phyloP scores from a whole-genome alignment of 2,113 vertebrate genomes.

The Syrrhaptes paradoxus region DNA sequence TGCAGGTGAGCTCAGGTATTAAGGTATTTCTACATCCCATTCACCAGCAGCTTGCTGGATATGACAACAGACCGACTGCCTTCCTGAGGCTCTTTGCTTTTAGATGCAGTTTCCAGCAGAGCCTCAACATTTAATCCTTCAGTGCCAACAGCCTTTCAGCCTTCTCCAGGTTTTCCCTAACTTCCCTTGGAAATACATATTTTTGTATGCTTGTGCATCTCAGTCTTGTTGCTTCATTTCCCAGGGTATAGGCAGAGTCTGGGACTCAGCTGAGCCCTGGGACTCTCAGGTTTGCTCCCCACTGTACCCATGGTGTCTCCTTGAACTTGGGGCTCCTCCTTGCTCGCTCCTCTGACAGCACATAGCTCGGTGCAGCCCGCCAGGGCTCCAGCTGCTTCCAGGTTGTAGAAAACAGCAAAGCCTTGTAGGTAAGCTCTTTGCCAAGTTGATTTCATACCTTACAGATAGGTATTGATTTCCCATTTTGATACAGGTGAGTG shows the following conservation, averaged over 20 bases:
- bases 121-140: neutral
- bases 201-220: neutral
- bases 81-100: neutral
- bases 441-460: neutral
- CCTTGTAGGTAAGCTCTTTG: neutral
- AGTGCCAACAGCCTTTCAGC: neutral
- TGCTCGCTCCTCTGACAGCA: neutral
- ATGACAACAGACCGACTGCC: neutral
- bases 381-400: neutral
- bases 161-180: neutral
- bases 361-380: neutral
- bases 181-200: neutral
- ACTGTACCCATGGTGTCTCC: neutral
- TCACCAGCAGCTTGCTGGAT: neutral
- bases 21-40: neutral
- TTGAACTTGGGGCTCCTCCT: neutral
- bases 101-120: neutral
- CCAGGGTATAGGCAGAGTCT: neutral
- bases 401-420: neutral
- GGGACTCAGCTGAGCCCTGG: neutral
- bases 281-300: neutral
- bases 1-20: neutral
- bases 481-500: neutral
- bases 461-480: conserved; percentile 23
- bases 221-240: neutral